Evolutionary conservation across 2,888 invertebrate species (phyloP), one percentile per base, ranked within the genome.

Genomic region (Stomorhina lunata): DNA sequence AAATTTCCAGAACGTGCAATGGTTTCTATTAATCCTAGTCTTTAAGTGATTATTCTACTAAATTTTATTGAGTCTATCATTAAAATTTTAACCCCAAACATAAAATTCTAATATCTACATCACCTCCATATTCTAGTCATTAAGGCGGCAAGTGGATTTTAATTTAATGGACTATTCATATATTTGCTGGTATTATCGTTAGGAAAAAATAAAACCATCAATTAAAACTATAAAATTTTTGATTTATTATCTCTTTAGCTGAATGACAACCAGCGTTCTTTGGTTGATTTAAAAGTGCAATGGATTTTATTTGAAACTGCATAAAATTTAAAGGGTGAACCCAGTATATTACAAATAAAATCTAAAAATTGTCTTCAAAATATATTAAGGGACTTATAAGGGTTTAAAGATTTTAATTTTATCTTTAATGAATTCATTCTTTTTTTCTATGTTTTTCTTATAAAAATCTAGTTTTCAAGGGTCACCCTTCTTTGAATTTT

Each of bases 201-300:
- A 40, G 68, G 68, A 63, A 73, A 53, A 73, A 53, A 53, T 63
- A 37, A 37, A 61, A 55, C 40, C 57, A 45, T n/a, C n/a, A n/a
- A n/a, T n/a, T n/a, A 27, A 20, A 34, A 57, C 29, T 22, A 66
- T 55, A 48, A 63, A 25, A 63, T 63, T 43, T 53, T 25, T 37
- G 27, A 57, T 48, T 43, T 68, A 34, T 48, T 59, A 34, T 72
- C 50, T 37, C 48, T 27, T 34, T 37, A 45, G 45, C 25, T 37
- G 57, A 48, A 48, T 59, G 66, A 59, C 66, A 68, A 50, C 66
- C 48, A 76, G 34, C 5, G 43, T 63, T 43, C 43, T 63, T 63
- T 63, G 63, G 43, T 45, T 29, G 17, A 20, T 32, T 66, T 48
- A 15, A 48, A 66, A 45, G 29, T 29, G 17, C 22, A 59, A 40